A percentile compares a stretch with the other conserved stretches of the same genome.
Evolutionary conservation across 1,140 invertebrate species (phyloP).

Genomic region (Lordiphosa mommai): DNA sequence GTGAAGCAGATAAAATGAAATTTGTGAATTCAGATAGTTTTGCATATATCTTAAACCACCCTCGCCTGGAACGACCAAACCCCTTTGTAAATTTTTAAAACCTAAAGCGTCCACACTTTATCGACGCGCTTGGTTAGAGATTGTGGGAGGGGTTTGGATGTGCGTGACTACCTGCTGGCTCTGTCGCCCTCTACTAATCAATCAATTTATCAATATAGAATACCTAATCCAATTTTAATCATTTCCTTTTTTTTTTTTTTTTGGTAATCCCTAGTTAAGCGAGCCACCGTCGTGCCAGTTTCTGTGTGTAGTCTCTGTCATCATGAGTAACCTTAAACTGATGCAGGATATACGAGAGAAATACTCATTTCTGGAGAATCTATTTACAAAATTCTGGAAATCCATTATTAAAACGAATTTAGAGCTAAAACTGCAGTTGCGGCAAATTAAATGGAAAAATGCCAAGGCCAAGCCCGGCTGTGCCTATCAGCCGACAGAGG

Average conservation of each 20-base stretch:
- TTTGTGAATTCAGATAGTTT: no score
- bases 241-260: no score
- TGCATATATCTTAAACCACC: no score
- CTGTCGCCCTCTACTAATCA: not conserved
- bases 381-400: conserved; percentile 66
- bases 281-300: not conserved
- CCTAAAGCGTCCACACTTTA: no score
- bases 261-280: conserved; percentile 17
- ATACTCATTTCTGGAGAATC: conserved; percentile 68
- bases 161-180: conserved; percentile 6
- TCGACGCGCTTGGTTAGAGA: no score
- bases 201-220: conserved; percentile 10
- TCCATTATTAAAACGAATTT: conserved; percentile 64
- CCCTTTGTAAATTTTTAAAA: no score
- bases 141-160: not conserved
- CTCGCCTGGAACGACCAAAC: no score
- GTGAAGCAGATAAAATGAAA: no score
- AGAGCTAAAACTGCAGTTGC: conserved; percentile 52
- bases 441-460: conserved; percentile 81
- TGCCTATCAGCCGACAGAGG: conserved; percentile 82
- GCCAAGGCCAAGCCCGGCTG: conserved; percentile 81
- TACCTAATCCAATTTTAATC: not conserved
- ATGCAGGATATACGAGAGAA: conserved; percentile 67
- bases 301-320: no score
- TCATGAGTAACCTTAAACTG: conserved; percentile 36